A percentile compares a stretch with the other conserved stretches of the same genome.
Evolutionary conservation across 2,888 invertebrate genomes (phyloP).

Genomic region (Lobophora halterata): DNA sequence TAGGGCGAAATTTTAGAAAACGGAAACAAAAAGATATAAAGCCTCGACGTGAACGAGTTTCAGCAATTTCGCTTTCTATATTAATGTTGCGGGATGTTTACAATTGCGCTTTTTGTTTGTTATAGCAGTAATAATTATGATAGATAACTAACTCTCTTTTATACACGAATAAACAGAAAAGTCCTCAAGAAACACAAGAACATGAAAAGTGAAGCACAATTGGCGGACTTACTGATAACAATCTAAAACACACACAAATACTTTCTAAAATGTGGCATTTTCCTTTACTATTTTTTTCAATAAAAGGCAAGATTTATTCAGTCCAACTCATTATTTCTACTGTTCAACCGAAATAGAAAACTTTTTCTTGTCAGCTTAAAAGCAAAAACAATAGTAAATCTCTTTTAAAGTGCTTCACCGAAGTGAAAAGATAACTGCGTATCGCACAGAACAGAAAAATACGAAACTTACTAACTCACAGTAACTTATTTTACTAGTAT

Average conservation of each 20-base stretch:
- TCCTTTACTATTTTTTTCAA: too few relatives aligned
- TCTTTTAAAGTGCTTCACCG: constrained; percentile 47
- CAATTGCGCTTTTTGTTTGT: constrained; percentile 41
- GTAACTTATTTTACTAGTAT: too few relatives aligned
- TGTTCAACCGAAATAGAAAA: constrained; percentile 14
- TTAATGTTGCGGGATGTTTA: constrained; percentile 64
- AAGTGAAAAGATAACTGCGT: constrained; percentile 43
- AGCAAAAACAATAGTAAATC: constrained; percentile 34
- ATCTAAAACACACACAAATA: too few relatives aligned
- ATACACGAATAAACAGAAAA: too few relatives aligned
- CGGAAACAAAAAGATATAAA: constrained; percentile 77
- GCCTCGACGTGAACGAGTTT: constrained; percentile 56
- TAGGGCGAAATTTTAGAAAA: constrained; percentile 77
- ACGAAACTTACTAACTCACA: too few relatives aligned
- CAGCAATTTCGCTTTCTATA: constrained; percentile 46
- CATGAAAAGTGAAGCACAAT: too few relatives aligned
- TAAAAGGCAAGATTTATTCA: background rate
- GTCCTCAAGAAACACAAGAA: too few relatives aligned
- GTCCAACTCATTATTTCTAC: constrained; percentile 14
- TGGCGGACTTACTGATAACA: too few relatives aligned
- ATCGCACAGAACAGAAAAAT: too few relatives aligned
- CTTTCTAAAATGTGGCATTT: too few relatives aligned
- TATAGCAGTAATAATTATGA: too few relatives aligned
- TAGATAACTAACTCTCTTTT: too few relatives aligned
- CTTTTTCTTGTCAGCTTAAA: constrained; percentile 22